These are phyloP conservation scores for Stictonetta naevosa DNA, from an alignment of 2,113 vertebrate species.

Conservation along the genomic window DNA sequence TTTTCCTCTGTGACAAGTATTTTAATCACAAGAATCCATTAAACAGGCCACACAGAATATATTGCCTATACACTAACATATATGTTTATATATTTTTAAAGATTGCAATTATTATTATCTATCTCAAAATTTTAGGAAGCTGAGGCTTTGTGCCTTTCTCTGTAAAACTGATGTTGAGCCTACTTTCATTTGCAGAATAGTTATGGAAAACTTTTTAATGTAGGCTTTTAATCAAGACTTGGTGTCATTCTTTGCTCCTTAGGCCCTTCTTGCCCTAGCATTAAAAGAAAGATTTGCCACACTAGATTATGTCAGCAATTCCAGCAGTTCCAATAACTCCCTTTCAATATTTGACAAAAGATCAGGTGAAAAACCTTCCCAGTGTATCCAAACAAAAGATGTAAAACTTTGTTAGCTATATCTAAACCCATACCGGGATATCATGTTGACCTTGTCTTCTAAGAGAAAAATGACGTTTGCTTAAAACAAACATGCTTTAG, in stretches of 20 bases:
- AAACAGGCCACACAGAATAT: not conserved
- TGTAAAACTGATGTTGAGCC: not conserved
- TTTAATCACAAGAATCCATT: not conserved
- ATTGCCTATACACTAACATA: not conserved
- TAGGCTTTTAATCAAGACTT: not conserved
- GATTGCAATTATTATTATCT: not conserved
- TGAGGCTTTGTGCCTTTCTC: not conserved
- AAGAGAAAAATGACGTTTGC: not conserved
- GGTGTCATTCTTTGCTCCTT: not conserved
- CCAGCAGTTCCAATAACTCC: not conserved
- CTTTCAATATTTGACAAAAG: slow-evolving; percentile 6
- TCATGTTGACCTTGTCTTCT: not conserved
- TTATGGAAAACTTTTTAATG: not conserved
- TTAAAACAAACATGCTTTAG: not conserved
- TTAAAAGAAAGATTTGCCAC: not conserved
- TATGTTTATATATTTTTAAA: not conserved
- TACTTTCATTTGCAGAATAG: not conserved
- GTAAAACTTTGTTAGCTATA: not conserved
- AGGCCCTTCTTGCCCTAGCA: not conserved
- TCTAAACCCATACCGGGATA: not conserved
- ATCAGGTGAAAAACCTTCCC: not conserved
- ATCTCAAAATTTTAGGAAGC: not conserved
- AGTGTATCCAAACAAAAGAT: not conserved
- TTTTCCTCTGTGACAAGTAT: not conserved
- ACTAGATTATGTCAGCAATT: not conserved